Base-by-base conservation (phyloP, 2,888 invertebrate species). In the Lathronympha strigana region DNA sequence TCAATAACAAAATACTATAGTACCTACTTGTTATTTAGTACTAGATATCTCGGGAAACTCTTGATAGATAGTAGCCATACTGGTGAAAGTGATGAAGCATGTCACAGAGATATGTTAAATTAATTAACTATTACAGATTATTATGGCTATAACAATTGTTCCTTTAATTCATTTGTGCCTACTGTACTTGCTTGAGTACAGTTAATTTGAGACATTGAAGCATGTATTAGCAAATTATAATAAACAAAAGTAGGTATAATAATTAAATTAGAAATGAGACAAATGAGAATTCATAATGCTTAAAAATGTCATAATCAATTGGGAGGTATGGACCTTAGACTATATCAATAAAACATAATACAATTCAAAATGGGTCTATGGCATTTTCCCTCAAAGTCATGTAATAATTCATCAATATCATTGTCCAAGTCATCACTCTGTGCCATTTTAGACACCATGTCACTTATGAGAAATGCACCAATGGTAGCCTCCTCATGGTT, bases 401-500 rank as follows among this genome's bases (percentile, higher is more conserved):
- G 97, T 62, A 99, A 92, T 61, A 99, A 93, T 92, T 99, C 98
- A 90, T 99, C 99, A 78, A 99, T 98, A 81, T 99, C 99, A 92
- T 99, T 98, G 84, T 99, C 99, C 79, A 99, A 90, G 85, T 99
- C 99, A 67, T 97, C 96, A 78, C 96, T 96, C 82, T 96, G 95
- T 15, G 96, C 95, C 93, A 99, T 93, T 95, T 97, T 95, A 63
- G 95, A 95, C 72, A 98, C 97, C 91, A 99, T 94, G 88, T 99
- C 99, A 88, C 97, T 97, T 72, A 99, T 98, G 75, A 99, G 93
- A 91, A 99, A 99, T 36, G 99, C 99, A 71, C 99, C 99, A 80
- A 99, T 96, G 2, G 99, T 98, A 0, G 99, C 99, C 88, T 99
- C 99, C 86, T 99, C 99, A 73, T 99, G 98, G 90, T 99, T 99